Conservation (phyloP, 2,797 vertebrate genomes). For the Clangula hyemalis region DNA sequence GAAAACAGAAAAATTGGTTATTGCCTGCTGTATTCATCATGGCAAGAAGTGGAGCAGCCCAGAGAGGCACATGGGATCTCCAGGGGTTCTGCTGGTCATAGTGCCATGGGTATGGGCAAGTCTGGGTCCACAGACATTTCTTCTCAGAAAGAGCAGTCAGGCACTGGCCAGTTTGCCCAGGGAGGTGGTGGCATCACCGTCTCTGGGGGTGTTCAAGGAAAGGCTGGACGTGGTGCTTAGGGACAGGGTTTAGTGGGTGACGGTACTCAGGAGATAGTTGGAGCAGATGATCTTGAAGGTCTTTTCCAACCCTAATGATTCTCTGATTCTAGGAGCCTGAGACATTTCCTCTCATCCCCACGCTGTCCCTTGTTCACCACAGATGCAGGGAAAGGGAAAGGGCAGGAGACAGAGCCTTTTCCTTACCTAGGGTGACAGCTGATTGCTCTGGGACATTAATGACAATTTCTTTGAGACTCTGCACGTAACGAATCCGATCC, state of each 20-base stretch:
- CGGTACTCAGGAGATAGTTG: no score
- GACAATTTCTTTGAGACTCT: conserved; percentile 97
- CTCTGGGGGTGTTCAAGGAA: no score
- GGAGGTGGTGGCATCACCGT: no score
- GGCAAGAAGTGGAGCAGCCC: background rate
- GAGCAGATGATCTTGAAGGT: no score
- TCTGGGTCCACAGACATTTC: no score
- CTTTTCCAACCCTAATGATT: no score
- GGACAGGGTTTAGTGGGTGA: background rate
- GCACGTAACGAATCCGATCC: conserved; percentile 91
- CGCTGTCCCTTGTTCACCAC: background rate
- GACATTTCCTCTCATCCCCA: background rate
- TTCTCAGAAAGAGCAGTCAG: no score
- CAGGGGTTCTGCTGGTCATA: background rate
- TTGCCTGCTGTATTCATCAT: background rate
- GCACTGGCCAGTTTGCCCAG: no score
- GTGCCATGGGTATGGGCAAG: accelerated
- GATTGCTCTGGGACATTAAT: conserved; percentile 98
- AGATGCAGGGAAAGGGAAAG: background rate
- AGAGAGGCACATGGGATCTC: accelerated
- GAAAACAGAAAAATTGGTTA: background rate
- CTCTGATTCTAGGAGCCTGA: background rate
- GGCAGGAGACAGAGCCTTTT: background rate
- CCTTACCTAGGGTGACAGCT: conserved; percentile 90
- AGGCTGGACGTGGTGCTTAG: no score